phyloP scores from a whole-genome alignment of 2,113 vertebrate species.

The Platichthys stellatus region DNA sequence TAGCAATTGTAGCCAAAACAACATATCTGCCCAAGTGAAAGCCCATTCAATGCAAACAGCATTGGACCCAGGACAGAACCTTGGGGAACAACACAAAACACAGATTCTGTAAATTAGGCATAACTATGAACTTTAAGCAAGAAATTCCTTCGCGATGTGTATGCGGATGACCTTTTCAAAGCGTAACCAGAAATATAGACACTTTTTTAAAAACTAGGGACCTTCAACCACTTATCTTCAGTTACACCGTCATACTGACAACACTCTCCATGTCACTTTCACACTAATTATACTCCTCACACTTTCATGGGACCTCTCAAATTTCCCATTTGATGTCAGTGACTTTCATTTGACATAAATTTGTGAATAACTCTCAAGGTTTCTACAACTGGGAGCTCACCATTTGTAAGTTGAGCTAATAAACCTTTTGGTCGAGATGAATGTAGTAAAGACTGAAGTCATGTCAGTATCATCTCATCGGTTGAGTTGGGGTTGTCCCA shows the following conservation, averaged over 20 bases:
- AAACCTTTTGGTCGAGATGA: neutral
- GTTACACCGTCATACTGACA: neutral
- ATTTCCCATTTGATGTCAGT: neutral
- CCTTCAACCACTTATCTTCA: neutral
- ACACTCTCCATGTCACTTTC: neutral
- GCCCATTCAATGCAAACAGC: too few species aligned
- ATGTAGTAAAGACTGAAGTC: neutral
- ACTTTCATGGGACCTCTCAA: neutral
- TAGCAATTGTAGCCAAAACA: too few species aligned
- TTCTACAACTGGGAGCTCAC: neutral
- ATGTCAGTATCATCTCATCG: too few species aligned
- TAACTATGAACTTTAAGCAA: neutral
- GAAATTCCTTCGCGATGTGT: neutral
- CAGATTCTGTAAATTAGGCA: neutral
- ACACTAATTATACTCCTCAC: neutral
- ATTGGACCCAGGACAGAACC: neutral
- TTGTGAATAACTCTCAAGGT: conserved; percentile 12
- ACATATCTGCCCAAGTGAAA: too few species aligned
- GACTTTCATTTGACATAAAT: conserved; percentile 13
- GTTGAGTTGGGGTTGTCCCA: neutral
- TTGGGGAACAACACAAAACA: neutral
- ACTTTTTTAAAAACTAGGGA: neutral
- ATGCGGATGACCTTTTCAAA: neutral
- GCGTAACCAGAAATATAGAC: neutral
- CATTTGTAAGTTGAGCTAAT: neutral